Conservation (phyloP, 2,797 vertebrate genomes). For the Scolopax rusticola region DNA sequence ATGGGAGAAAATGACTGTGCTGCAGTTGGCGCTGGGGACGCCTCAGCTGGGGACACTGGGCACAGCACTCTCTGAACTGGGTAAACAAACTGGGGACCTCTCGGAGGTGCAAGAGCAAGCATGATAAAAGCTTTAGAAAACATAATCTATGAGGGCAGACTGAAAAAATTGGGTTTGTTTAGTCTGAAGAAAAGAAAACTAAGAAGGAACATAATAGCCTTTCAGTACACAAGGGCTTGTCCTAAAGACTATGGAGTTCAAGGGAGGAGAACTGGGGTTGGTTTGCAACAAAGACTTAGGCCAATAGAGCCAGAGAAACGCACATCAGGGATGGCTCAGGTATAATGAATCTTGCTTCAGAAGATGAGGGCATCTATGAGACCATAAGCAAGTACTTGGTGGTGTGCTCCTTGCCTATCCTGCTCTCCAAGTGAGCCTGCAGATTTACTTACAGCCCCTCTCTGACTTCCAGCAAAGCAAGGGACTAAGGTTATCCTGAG, state of each 20-base stretch:
- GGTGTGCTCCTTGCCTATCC: background rate
- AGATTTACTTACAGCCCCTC: background rate
- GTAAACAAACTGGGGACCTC: conserved; percentile 23
- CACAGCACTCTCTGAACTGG: background rate
- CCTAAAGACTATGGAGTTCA: background rate
- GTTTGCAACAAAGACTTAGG: background rate
- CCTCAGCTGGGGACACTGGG: background rate
- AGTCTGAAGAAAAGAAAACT: conserved; percentile 49
- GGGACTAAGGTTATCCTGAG: background rate
- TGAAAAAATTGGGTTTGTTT: conserved; percentile 54
- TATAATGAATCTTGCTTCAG: background rate
- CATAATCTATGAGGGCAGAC: conserved; percentile 15
- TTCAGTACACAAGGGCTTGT: background rate
- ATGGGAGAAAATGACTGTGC: conserved; percentile 35
- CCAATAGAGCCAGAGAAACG: background rate
- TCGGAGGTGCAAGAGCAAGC: background rate
- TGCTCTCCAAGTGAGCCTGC: background rate
- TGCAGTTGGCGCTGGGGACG: background rate
- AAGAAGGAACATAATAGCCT: conserved; percentile 6
- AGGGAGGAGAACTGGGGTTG: background rate
- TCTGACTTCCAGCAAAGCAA: background rate
- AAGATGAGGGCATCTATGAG: background rate
- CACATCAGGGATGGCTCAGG: background rate
- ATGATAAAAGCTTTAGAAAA: conserved; percentile 38
- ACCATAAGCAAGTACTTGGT: background rate